Evolutionary conservation across 2,113 vertebrate species (phyloP), one percentile per base, ranked within the genome.

Genomic region (Puffinus mauretanicus): DNA sequence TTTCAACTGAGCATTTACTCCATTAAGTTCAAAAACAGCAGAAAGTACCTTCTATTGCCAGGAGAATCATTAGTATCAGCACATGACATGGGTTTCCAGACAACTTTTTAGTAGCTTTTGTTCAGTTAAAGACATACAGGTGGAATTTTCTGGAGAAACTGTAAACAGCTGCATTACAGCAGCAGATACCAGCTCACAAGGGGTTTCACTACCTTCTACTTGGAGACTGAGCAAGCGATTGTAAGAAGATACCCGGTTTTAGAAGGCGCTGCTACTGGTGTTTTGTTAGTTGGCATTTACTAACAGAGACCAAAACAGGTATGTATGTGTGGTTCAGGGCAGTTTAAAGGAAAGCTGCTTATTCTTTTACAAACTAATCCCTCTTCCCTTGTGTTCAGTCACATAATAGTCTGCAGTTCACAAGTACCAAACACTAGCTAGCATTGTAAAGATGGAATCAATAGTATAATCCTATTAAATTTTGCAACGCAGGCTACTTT

Each of bases 391-490:
- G 91, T 97, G 95, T 91, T 98, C 96, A 92, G 90, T 92, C 93
- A 82, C 80, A 90, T 96, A 97, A 97, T 86, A 95, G 96, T 81
- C 90, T 93, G 73, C 77, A 88, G 94, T 94, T 97, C 96, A 95
- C 90, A 97, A 91, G 91, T 78, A 97, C 93, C 96, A 94, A 94
- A 96, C 76, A 88, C 57, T 81, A 95, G 96, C 95, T 57, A 94
- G 80, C 85, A 95, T 91, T 96, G 93, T 95, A 95, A 82, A 95
- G 97, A 97, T 97, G 77, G 86, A 97, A 98, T 98, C 97, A 96
- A 98, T 98, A 98, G 49, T 66, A 94, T 98, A 98, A 98, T 98
- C 97, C 97, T 98, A 98, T 98, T 98, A 98, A 97, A 98, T 95
- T 98, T 94, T 79, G 93, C 89, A 98, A 91, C 97, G 97, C 90